Conservation (phyloP, 1,140 invertebrate species). For the Drosophila pseudoobscura region DNA sequence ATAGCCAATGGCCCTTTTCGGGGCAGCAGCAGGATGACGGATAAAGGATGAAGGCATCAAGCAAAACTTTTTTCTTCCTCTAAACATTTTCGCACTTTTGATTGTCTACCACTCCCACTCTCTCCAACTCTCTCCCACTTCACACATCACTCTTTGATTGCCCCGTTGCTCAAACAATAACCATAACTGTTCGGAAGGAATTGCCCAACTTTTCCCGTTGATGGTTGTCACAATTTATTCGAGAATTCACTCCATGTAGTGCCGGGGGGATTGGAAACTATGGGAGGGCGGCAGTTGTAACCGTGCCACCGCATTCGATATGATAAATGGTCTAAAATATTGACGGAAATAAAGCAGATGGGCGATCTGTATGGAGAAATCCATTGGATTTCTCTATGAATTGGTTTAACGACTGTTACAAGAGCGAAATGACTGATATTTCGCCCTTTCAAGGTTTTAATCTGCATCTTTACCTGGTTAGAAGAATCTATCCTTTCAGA, state of each 20-base stretch:
- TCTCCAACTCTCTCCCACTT: conserved; percentile 4
- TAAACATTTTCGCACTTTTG: conserved; percentile 61
- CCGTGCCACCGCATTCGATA: no score
- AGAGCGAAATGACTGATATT: no score
- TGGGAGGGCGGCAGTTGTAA: no score
- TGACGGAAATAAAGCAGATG: no score
- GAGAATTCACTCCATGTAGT: not conserved
- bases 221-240: conserved; percentile 18
- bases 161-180: not conserved
- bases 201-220: conserved; percentile 42
- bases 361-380: no score
- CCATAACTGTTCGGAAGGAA: conserved; percentile 50
- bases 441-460: no score
- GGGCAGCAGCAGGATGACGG: conserved; percentile 10
- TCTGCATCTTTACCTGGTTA: no score
- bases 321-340: no score
- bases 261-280: no score
- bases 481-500: no score
- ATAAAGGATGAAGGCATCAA: conserved; percentile 46
- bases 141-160: conserved; percentile 6
- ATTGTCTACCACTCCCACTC: conserved; percentile 52
- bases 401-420: no score
- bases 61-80: conserved; percentile 45
- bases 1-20: conserved; percentile 52
- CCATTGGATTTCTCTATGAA: no score